phyloP scores from a whole-genome alignment of 2,888 invertebrate species.

The Deroplatys truncata region DNA sequence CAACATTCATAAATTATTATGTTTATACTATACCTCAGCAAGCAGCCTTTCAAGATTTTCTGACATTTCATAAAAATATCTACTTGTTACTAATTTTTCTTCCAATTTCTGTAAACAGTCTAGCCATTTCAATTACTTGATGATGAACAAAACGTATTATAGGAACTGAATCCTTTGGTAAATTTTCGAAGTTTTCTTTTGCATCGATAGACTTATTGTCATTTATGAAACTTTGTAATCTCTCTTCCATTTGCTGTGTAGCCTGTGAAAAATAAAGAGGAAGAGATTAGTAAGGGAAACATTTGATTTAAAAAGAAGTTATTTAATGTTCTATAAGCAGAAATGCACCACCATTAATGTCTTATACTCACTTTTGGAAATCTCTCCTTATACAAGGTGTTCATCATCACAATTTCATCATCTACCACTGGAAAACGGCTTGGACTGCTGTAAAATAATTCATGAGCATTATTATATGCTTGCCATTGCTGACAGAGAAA shows the following conservation, averaged over 20 bases:
- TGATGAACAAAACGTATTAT: conserved; percentile 96
- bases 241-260: conserved; percentile 96
- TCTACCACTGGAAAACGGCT: conserved; percentile 85
- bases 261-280: conserved; percentile 53
- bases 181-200: conserved; percentile 41
- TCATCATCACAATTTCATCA: conserved; percentile 84
- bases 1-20: too few relatives aligned
- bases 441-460: conserved; percentile 67
- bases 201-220: conserved; percentile 66
- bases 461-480: background rate
- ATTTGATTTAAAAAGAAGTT: background rate
- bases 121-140: conserved; percentile 91
- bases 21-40: conserved; percentile 65
- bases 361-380: conserved; percentile 75
- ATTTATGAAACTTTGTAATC: conserved; percentile 72
- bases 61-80: conserved; percentile 97
- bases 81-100: conserved; percentile 89
- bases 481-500: background rate
- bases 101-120: conserved; percentile 95
- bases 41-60: conserved; percentile 92
- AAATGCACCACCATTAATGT: background rate
- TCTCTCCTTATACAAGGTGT: conserved; percentile 87
- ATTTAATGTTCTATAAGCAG: background rate
- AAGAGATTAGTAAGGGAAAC: background rate
- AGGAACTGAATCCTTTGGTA: conserved; percentile 58